A percentile compares a stretch with the other conserved stretches of the same genome.
Conservation (phyloP, 2,113 vertebrate genomes). For the Saccopteryx leptura region DNA sequence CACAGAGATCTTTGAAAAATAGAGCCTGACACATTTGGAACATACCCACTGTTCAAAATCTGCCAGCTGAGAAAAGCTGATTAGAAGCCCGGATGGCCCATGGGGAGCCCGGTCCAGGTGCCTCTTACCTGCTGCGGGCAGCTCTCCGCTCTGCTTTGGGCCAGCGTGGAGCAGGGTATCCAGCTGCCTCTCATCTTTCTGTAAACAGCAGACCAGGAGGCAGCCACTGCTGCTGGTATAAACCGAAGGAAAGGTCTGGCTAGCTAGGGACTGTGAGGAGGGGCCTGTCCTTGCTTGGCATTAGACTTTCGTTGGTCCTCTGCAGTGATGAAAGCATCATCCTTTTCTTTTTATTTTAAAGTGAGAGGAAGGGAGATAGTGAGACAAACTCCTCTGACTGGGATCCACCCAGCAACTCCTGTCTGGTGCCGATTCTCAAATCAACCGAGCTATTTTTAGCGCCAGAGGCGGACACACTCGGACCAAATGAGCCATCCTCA, state of each 20-base stretch:
- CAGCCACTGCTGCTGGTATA: neutral
- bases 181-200: slow-evolving; percentile 49
- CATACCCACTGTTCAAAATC: slow-evolving; percentile 82
- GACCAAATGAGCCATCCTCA: too few species aligned
- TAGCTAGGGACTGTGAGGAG: neutral
- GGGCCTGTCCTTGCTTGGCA: neutral
- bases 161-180: slow-evolving; percentile 2
- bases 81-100: slow-evolving; percentile 49
- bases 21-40: slow-evolving; percentile 83
- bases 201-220: slow-evolving; percentile 35
- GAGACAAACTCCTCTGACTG: too few species aligned
- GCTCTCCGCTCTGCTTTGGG: slow-evolving; percentile 46
- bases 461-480: too few species aligned
- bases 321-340: neutral
- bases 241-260: slow-evolving; percentile 33
- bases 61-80: slow-evolving; percentile 74
- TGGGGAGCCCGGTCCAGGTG: slow-evolving; percentile 65
- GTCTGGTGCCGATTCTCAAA: too few species aligned
- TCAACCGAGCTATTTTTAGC: too few species aligned
- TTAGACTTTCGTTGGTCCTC: neutral
- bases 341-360: neutral
- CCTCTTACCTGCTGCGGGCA: slow-evolving; percentile 68
- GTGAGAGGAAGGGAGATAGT: too few species aligned
- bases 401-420: too few species aligned
- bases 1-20: slow-evolving; percentile 84